A percentile compares a stretch with the other conserved stretches of the same genome.
Evolutionary conservation across 1,140 invertebrate species (phyloP).

Genomic region (Lasaia peninsularis): DNA sequence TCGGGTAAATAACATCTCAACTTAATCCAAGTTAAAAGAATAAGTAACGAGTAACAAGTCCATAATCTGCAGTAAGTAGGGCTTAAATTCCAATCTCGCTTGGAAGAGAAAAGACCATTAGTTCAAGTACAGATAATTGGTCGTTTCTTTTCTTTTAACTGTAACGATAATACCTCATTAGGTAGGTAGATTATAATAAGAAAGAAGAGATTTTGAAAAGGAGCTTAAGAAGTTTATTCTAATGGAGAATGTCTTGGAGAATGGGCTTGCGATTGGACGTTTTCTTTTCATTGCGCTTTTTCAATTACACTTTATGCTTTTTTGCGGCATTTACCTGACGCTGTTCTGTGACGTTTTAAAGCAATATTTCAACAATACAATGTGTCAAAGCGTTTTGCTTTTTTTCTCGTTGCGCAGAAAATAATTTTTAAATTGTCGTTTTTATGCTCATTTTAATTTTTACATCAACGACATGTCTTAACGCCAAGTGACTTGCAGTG

Average conservation of each 20-base stretch:
- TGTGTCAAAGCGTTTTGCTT: too few species aligned
- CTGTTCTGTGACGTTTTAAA: too few species aligned
- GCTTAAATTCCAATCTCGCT: background rate
- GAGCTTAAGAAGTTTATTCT: too few species aligned
- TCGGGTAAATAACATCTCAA: background rate
- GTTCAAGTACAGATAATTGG: conserved; percentile 7
- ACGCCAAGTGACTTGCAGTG: too few species aligned
- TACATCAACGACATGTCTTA: too few species aligned
- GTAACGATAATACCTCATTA: conserved; percentile 9
- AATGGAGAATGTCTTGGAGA: too few species aligned
- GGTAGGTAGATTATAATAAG: background rate
- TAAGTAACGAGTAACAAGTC: background rate
- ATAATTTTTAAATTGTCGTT: too few species aligned
- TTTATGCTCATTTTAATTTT: too few species aligned
- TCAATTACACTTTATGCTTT: background rate
- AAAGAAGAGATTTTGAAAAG: too few species aligned
- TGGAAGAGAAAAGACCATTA: conserved; percentile 1
- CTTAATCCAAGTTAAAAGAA: background rate
- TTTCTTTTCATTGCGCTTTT: background rate
- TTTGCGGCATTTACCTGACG: too few species aligned
- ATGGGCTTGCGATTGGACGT: background rate
- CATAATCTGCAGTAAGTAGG: background rate
- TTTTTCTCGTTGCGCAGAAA: too few species aligned
- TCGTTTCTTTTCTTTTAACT: background rate
- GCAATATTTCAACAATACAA: too few species aligned